phyloP scores from a whole-genome alignment of 2,888 invertebrate species.

The Siphlonurus alternatus region DNA sequence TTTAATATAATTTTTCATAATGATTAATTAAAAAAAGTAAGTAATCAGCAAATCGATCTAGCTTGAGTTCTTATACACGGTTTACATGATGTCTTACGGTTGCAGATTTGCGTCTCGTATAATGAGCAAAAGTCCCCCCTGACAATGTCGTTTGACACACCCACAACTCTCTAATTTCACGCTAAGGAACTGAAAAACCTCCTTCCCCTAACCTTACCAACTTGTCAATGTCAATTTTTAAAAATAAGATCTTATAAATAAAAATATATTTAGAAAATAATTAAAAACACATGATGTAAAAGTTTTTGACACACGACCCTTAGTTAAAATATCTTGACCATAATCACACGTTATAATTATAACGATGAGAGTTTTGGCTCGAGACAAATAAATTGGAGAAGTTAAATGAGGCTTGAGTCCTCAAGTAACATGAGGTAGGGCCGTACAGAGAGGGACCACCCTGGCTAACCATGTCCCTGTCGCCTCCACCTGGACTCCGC shows the following conservation, averaged over 20 bases:
- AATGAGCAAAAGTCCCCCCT: neutral
- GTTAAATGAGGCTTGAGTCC: neutral
- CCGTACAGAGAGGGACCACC: neutral
- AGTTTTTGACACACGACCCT: too few relatives aligned
- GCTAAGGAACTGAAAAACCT: neutral
- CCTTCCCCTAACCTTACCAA: neutral
- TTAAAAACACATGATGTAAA: neutral
- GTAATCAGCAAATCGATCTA: too few relatives aligned
- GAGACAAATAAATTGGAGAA: neutral
- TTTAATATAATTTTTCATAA: too few relatives aligned
- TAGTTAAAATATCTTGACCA: neutral
- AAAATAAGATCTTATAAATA: neutral
- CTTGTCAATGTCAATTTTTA: neutral
- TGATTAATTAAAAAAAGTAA: too few relatives aligned
- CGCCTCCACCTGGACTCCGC: neutral
- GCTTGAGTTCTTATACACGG: too few relatives aligned
- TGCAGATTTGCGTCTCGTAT: too few relatives aligned
- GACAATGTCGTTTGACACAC: neutral
- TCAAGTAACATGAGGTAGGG: neutral
- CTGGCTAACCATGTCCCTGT: neutral
- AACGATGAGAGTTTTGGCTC: neutral
- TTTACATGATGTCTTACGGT: too few relatives aligned
- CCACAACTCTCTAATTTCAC: neutral
- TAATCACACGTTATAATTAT: neutral
- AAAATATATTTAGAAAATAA: neutral